These are phyloP conservation scores for Dendrocincla tyrannina DNA, from an alignment of 2,797 vertebrate species.

Conservation along the genomic window DNA sequence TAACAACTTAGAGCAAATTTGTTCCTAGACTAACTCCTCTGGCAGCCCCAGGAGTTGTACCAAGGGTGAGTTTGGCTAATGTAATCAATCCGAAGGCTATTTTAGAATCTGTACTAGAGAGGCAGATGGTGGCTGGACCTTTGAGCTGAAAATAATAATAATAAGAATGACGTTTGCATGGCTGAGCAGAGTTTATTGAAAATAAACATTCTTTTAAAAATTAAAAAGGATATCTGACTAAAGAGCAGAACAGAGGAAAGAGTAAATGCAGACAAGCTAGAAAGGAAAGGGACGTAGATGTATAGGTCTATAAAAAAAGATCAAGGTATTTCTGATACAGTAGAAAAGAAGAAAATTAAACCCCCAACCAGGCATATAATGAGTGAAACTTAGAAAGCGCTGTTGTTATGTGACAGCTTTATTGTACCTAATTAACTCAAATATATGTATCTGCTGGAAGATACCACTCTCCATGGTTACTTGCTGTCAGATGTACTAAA, in stretches of 20 bases:
- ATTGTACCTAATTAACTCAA: constrained; percentile 55
- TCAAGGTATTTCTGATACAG: constrained; percentile 2
- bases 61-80: constrained; percentile 58
- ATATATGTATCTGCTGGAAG: constrained; percentile 37
- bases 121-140: constrained; percentile 9
- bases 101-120: constrained; percentile 18
- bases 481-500: constrained; percentile 9
- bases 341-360: constrained; percentile 18
- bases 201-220: constrained; percentile 44
- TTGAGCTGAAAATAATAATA: constrained; percentile 22
- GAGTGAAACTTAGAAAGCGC: constrained; percentile 12
- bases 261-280: background rate
- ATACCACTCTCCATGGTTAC: background rate
- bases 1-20: constrained; percentile 54
- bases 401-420: constrained; percentile 52
- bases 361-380: constrained; percentile 17
- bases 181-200: background rate
- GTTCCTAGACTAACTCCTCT: constrained; percentile 26
- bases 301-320: background rate
- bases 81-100: constrained; percentile 32
- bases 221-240: background rate
- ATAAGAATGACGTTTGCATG: background rate
- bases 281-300: background rate
- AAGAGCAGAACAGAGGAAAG: background rate
- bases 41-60: background rate